phyloP scores from a whole-genome alignment of 1,140 invertebrate species.

The Steinernema feltiae region DNA sequence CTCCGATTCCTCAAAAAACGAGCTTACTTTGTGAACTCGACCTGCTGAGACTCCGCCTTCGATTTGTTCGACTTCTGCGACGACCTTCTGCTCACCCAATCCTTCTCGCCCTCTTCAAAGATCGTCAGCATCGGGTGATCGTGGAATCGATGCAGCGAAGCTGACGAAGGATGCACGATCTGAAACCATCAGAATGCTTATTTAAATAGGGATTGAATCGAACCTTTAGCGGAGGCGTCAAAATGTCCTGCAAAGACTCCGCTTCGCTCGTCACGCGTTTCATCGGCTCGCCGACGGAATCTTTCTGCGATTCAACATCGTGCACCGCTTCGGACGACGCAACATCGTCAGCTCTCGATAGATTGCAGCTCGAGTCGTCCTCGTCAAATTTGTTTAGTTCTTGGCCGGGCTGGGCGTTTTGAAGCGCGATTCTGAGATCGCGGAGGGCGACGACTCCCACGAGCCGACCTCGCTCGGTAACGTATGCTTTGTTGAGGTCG shows the following conservation, averaged over 20 bases:
- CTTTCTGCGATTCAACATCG: neutral
- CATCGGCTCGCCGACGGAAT: neutral
- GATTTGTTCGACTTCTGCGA: constrained; percentile 26
- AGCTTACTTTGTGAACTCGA: neutral
- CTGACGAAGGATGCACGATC: constrained; percentile 41
- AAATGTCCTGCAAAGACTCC: constrained; percentile 27
- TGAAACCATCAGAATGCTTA: constrained; percentile 20
- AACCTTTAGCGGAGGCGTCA: constrained; percentile 41
- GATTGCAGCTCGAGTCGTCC: neutral
- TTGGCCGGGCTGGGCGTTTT: neutral
- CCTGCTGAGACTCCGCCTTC: constrained; percentile 5
- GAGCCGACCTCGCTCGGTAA: constrained; percentile 87
- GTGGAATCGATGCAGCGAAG: constrained; percentile 39
- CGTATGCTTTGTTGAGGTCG: constrained; percentile 91
- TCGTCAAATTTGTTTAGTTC: neutral
- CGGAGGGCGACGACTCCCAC: constrained; percentile 91
- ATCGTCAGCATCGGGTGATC: constrained; percentile 39
- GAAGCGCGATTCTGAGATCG: constrained; percentile 66
- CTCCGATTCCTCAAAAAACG: neutral
- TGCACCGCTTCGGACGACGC: neutral
- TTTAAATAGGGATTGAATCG: neutral
- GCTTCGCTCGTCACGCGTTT: neutral
- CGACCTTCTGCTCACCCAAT: constrained; percentile 19
- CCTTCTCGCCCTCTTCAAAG: constrained; percentile 31
- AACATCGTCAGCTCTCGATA: neutral